phyloP scores from a whole-genome alignment of 2,797 vertebrate species.

The Sebastes hubbsi region DNA sequence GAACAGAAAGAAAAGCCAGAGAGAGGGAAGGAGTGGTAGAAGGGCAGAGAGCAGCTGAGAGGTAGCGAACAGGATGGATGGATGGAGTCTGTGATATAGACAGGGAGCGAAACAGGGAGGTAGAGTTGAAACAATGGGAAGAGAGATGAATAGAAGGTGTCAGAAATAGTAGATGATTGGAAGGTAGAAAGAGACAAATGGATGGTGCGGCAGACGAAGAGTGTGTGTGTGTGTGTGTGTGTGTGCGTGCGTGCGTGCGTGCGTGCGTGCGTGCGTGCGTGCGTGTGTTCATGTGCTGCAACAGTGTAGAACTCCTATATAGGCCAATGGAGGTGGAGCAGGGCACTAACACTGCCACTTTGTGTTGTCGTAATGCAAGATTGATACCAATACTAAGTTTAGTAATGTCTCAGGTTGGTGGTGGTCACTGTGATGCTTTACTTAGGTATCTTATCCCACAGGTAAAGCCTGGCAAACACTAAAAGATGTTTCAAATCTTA shows the following conservation, averaged over 20 bases:
- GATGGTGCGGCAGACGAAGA: conserved; percentile 6
- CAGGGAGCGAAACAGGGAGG: conserved; percentile 45
- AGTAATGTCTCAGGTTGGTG: not conserved
- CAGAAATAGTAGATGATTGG: conserved; percentile 71
- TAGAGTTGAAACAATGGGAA: conserved; percentile 63
- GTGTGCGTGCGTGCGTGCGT: conserved; percentile 1
- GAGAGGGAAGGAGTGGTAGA: conserved; percentile 35
- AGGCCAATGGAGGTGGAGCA: conserved; percentile 62
- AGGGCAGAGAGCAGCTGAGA: conserved; percentile 55
- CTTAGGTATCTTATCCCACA: not conserved
- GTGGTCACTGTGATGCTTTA: not conserved
- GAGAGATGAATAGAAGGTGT: conserved; percentile 67
- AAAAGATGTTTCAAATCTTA: too few relatives aligned
- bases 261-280: not conserved
- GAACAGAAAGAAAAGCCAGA: conserved; percentile 36
- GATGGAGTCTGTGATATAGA: conserved; percentile 61
- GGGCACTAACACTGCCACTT: conserved; percentile 2
- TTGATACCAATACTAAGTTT: not conserved
- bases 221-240: conserved; percentile 14
- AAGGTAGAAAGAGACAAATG: conserved; percentile 61
- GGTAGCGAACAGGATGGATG: conserved; percentile 64
- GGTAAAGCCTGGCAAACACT: not conserved
- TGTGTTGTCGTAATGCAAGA: not conserved
- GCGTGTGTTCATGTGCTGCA: conserved; percentile 6
- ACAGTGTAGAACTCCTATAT: conserved; percentile 53